phyloP scores from a whole-genome alignment of 1,140 invertebrate species.

The Alviniconcha marisindica region DNA sequence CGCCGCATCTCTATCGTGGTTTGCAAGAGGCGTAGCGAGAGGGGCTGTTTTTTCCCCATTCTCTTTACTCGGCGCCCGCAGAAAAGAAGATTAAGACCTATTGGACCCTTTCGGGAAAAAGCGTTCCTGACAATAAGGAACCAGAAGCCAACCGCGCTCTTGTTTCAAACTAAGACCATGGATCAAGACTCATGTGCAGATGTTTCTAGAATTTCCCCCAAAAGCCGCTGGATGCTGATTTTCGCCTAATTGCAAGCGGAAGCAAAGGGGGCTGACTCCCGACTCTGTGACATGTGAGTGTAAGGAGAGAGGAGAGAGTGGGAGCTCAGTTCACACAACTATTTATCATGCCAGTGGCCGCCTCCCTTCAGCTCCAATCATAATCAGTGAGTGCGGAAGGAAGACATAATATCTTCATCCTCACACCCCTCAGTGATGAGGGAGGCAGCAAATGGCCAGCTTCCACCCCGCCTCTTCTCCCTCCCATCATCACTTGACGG shows the following conservation, averaged over 20 bases:
- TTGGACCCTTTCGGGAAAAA: not conserved
- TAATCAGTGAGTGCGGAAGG: conserved; percentile 26
- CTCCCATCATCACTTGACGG: too few species aligned
- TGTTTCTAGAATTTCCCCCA: not conserved
- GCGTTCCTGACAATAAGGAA: too few species aligned
- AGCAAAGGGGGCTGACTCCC: not conserved
- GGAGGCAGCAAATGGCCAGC: not conserved
- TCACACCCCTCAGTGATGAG: not conserved
- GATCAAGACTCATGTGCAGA: not conserved
- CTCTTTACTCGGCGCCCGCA: not conserved
- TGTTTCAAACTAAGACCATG: not conserved
- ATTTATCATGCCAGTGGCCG: conserved; percentile 16
- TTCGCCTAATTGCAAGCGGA: conserved; percentile 16
- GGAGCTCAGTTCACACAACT: conserved; percentile 8
- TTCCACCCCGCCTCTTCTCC: too few species aligned
- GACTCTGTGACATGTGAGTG: not conserved
- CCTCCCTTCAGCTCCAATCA: conserved; percentile 24
- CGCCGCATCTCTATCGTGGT: not conserved
- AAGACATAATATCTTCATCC: conserved; percentile 22
- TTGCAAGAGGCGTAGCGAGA: conserved; percentile 14
- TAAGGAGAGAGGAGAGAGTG: not conserved
- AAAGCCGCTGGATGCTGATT: conserved; percentile 21
- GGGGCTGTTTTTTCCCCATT: not conserved
- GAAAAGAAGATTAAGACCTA: conserved; percentile 24
- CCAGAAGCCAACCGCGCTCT: not conserved